A percentile compares a stretch with the other conserved stretches of the same genome.
Evolutionary conservation across 2,888 invertebrate species (phyloP).

Genomic region (Hydrotaea cyrtoneurina): DNA sequence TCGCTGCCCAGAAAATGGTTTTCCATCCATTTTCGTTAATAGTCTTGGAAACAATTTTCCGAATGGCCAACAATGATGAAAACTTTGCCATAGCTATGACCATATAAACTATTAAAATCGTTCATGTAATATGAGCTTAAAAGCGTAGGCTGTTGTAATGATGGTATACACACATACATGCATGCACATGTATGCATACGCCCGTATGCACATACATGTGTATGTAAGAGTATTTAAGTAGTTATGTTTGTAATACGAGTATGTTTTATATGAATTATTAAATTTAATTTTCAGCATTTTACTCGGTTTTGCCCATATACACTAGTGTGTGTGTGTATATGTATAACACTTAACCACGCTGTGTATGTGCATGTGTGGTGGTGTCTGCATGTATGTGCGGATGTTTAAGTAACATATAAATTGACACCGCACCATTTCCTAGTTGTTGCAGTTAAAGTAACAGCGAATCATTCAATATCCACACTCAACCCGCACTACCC

Average conservation of each 20-base stretch:
- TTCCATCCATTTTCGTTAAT: not conserved
- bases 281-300: constrained; percentile 79
- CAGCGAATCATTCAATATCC: constrained; percentile 49
- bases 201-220: not conserved
- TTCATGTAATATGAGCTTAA: constrained; percentile 29
- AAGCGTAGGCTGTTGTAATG: constrained; percentile 7
- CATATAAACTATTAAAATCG: constrained; percentile 36
- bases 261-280: constrained; percentile 76
- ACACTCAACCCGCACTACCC: not conserved
- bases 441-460: constrained; percentile 16
- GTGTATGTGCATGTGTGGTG: not conserved
- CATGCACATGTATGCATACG: not conserved
- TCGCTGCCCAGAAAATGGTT: constrained; percentile 16
- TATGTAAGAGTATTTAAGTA: constrained; percentile 36
- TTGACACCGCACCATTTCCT: not conserved
- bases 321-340: not conserved
- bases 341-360: constrained; percentile 52
- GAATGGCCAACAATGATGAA: not conserved
- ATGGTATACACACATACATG: not conserved
- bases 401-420: not conserved
- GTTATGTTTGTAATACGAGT: constrained; percentile 49
- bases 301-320: constrained; percentile 69
- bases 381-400: constrained; percentile 25
- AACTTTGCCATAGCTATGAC: not conserved
- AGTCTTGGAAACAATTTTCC: constrained; percentile 6